Evolutionary conservation across 2,113 vertebrate genomes (phyloP).

Genomic region (Globicephala melas): DNA sequence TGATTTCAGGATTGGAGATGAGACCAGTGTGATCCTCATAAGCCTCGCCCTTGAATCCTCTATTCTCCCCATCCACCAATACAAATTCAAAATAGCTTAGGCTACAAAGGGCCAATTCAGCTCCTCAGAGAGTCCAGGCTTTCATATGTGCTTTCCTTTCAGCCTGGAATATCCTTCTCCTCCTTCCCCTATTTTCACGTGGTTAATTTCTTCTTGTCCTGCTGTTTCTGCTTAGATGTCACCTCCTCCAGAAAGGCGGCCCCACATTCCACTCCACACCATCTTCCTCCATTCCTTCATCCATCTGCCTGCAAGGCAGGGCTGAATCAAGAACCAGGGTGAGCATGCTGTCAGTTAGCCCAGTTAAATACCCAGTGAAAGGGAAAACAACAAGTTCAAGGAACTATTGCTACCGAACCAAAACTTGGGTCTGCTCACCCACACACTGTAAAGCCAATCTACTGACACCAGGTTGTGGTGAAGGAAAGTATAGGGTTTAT

Average conservation of each 20-base stretch:
- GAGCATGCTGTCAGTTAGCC: background rate
- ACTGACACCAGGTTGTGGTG: no score
- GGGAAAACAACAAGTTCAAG: background rate
- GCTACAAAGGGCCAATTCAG: background rate
- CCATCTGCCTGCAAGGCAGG: background rate
- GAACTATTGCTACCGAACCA: background rate
- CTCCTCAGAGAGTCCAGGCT: background rate
- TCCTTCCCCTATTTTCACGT: background rate
- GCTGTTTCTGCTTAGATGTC: background rate
- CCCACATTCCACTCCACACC: background rate
- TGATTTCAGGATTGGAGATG: background rate
- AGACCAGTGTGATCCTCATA: background rate
- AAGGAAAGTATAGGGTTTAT: no score
- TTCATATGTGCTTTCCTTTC: background rate
- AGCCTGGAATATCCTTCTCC: background rate
- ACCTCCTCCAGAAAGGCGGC: background rate
- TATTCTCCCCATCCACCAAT: background rate
- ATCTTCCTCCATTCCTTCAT: background rate
- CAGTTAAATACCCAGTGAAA: background rate
- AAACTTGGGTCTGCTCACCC: no score
- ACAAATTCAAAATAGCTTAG: background rate
- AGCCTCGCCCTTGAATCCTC: background rate
- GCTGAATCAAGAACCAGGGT: background rate
- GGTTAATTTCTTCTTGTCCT: background rate
- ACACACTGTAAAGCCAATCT: no score